Evolutionary conservation across 2,113 vertebrate genomes (phyloP), one percentile per base, ranked within the genome.

Genomic region (Tonatia bakeri): DNA sequence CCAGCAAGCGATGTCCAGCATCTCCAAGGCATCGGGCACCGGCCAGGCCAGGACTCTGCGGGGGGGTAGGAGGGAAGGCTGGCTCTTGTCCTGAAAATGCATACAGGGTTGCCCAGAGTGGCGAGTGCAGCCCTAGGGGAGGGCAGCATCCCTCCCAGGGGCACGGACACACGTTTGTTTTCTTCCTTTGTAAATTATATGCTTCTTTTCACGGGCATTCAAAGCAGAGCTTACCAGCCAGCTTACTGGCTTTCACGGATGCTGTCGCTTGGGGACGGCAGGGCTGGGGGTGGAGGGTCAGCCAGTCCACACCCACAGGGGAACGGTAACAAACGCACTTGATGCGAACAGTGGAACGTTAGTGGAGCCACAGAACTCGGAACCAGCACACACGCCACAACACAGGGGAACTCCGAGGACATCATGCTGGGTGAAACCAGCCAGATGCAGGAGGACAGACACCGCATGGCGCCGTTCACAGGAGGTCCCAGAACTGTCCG

Each of bases 1-100:
- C 70, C 24, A 80, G 70, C 43, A 26, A 24, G n/a, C 33, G 2
- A 73, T 40, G 22, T 33, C 19, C 7, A 83, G 45, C 59, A 33
- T 45, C 1, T 4, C 0, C 0, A 33, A 65, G 47, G 31, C 20
- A 64, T 19, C 3, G 4, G 54, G 31, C 24, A 17, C 70, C 64
- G 17, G 13, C 13, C 7, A 33, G 38, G 50, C 19, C 56, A 14
- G 5, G 40, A 26, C 45, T 20, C 40, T 26, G 28, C 7, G 0
- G 0, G 14, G 24, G 22, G 10, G 3, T 31, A 70, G 0, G 14
- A 19, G 22, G 10, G 3, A 31, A 70, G 16, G 26, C 52, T 31
- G 15, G 17, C 6, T 52, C 50, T 31, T 33, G 31, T 82, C 40
- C 86, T 50, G 14, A n/a, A 26, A 59, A 47, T 3, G 14, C 3